Evolutionary conservation across 2,113 vertebrate species (phyloP), one percentile per base, ranked within the genome.

Genomic region (Rhagologus leucostigma): DNA sequence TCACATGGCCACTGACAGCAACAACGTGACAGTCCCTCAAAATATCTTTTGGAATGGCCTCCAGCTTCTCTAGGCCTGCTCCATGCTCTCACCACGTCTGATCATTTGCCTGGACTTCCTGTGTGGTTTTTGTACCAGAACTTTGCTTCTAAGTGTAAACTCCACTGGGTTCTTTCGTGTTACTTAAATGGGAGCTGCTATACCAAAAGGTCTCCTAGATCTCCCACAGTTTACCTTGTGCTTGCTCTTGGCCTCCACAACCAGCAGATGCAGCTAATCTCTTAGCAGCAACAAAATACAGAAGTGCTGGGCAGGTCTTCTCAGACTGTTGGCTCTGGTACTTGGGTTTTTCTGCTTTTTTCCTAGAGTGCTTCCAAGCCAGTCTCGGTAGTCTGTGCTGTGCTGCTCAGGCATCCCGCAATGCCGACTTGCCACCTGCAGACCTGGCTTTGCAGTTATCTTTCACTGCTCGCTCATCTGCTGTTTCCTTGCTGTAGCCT

Each of bases 391-490:
- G 23, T 10, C 1, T 32, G 33, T 47, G 41, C 70, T 63, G 76
- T 37, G 60, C 46, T 53, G 41, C 60, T 60, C 7, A 3, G 35
- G 32, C 44, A 17, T 3, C 5, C 23, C 3, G 2, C 0, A 0
- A 7, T 69, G 50, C 42, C 0, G 0, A 2, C 18, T 46, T 77
- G 41, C 10, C 42, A 6, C 0, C 1, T 9, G 2, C 14, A 57
- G 24, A 64, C 19, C 13, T 24, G 49, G 11, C 37, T 83, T 86
- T 57, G 8, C 29, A 3, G 39, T 68, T n/a, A 20, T 13, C 47
- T 92, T 32, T n/a, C 57, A 5, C 21, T 42, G 11, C 20, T 69
- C 2, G 0, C n/a, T 63, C 20, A 6, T 37, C 67, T 75, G 2
- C n/a, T 59, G 9, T 46, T 49, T 14, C 44, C 32, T 74, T 89